These are phyloP conservation scores for Neoaliturus tenellus DNA, from an alignment of 2,888 invertebrate species.

Conservation along the genomic window DNA sequence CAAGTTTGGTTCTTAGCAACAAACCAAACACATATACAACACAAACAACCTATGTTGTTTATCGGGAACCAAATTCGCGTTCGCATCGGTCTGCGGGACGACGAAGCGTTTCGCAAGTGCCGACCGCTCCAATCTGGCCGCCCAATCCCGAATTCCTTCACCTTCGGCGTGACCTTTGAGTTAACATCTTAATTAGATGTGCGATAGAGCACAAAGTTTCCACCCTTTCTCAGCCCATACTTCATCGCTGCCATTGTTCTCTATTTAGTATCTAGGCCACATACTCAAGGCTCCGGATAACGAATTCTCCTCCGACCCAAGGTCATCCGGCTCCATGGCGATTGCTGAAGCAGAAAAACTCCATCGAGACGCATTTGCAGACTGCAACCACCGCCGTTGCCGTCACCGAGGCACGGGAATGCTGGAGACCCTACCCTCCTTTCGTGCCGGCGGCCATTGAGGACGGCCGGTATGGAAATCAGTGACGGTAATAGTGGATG, in stretches of 20 bases:
- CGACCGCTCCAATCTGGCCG: neutral
- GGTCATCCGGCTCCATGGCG: neutral
- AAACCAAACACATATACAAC: too few relatives aligned
- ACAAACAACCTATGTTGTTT: too few relatives aligned
- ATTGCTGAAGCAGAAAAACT: neutral
- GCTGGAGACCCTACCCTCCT: neutral
- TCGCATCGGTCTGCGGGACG: too few relatives aligned
- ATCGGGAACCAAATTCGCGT: too few relatives aligned
- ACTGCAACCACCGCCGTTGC: neutral
- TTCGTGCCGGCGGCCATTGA: constrained; percentile 33
- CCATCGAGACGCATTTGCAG: neutral
- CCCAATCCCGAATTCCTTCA: constrained; percentile 30
- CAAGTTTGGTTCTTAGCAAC: too few relatives aligned
- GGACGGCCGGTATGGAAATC: constrained; percentile 34
- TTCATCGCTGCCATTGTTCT: constrained; percentile 25
- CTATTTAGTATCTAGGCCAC: constrained; percentile 35
- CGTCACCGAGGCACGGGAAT: neutral
- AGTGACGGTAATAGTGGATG: constrained; percentile 26
- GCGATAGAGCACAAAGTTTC: constrained; percentile 9
- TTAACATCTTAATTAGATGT: constrained; percentile 38
- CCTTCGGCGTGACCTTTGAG: constrained; percentile 21
- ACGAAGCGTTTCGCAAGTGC: neutral
- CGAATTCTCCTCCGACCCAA: constrained; percentile 10
- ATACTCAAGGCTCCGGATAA: neutral
- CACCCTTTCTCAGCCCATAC: constrained; percentile 19